Percentiles rank a stretch among this genome's conserved stretches.
Evolutionary conservation across 2,888 invertebrate species (phyloP).

Genomic region (Caenorhabditis becei): DNA sequence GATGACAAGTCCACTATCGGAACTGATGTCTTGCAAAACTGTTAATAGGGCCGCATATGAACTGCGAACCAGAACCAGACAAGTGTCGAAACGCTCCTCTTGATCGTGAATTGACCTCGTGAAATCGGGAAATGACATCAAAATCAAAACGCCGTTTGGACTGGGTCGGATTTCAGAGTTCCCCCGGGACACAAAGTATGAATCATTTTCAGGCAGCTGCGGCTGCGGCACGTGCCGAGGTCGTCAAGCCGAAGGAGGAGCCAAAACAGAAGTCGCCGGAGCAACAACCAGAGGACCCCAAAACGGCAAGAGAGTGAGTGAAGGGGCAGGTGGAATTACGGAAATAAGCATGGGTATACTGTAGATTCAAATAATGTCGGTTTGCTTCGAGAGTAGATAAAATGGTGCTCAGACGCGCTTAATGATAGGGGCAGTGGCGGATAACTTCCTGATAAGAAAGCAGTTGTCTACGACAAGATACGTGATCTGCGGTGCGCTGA

Average conservation of each 20-base stretch:
- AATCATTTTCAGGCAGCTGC: slow-evolving; percentile 44
- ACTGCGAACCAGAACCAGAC: neutral
- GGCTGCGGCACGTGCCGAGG: slow-evolving; percentile 39
- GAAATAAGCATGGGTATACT: neutral
- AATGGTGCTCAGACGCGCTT: too few species aligned
- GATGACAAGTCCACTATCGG: too few species aligned
- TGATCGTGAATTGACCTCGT: neutral
- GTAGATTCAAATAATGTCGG: too few species aligned
- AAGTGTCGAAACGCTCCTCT: neutral
- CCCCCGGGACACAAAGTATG: neutral
- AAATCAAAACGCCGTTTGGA: neutral
- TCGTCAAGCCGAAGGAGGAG: slow-evolving; percentile 38
- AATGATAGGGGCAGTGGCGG: too few species aligned
- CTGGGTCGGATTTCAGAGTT: slow-evolving; percentile 11
- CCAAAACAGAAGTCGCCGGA: slow-evolving; percentile 55
- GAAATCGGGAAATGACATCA: neutral
- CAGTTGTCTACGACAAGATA: too few species aligned
- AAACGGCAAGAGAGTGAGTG: slow-evolving; percentile 61
- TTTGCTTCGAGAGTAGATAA: too few species aligned
- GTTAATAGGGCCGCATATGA: neutral
- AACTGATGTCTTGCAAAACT: neutral
- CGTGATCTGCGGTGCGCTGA: too few species aligned
- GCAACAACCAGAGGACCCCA: slow-evolving; percentile 70
- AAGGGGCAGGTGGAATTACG: slow-evolving; percentile 21
- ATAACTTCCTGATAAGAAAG: too few species aligned